Conservation (phyloP, 2,113 vertebrate genomes). For the Albula goreensis region DNA sequence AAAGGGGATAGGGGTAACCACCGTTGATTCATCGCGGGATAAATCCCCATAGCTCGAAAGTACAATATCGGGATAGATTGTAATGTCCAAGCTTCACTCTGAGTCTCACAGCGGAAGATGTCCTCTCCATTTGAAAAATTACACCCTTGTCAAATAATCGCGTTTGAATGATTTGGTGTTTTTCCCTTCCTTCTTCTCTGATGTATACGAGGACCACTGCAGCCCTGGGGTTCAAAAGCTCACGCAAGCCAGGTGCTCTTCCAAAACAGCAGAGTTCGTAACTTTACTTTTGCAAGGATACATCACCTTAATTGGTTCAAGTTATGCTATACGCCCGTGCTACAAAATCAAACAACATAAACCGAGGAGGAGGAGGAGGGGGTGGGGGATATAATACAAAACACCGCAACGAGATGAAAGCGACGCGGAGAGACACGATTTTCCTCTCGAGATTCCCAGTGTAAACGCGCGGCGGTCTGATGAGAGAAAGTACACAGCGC, state of each 20-base stretch:
- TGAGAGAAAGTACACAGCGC: slow-evolving; percentile 63
- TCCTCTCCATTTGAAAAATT: slow-evolving; percentile 47
- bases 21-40: too few relatives aligned
- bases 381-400: slow-evolving; percentile 20
- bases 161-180: slow-evolving; percentile 14
- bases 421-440: slow-evolving; percentile 21
- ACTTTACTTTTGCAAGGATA: slow-evolving; percentile 6
- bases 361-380: slow-evolving; percentile 14
- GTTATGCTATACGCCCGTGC: slow-evolving; percentile 14
- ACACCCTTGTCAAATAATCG: slow-evolving; percentile 48
- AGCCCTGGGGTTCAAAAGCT: not conserved
- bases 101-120: slow-evolving; percentile 37
- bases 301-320: not conserved
- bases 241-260: not conserved
- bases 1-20: too few relatives aligned
- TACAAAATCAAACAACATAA: slow-evolving; percentile 36
- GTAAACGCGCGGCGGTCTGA: slow-evolving; percentile 59
- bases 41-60: not conserved
- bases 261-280: not conserved
- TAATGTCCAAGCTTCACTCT: not conserved
- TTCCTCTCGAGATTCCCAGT: slow-evolving; percentile 41
- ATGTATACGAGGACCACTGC: not conserved
- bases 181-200: not conserved
- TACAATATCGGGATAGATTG: slow-evolving; percentile 6
- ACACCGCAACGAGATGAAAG: slow-evolving; percentile 41